Evolutionary conservation across 2,113 vertebrate species (phyloP).

Genomic region (Numida meleagris): DNA sequence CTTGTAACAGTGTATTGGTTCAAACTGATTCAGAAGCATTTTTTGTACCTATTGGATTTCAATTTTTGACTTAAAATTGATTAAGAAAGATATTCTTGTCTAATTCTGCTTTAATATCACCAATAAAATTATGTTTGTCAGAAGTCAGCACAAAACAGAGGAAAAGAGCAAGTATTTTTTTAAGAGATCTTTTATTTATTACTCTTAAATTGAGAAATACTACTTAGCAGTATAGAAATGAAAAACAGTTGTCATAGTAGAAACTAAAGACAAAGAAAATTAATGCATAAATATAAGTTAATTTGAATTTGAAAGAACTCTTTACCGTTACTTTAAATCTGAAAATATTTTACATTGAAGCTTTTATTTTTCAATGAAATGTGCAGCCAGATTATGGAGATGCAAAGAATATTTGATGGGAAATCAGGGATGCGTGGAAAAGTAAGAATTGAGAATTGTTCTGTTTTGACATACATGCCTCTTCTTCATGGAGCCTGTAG

Average conservation of each 20-base stretch:
- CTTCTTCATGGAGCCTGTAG: background rate
- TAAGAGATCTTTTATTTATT: background rate
- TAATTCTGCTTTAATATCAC: background rate
- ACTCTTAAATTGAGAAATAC: background rate
- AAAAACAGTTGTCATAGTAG: background rate
- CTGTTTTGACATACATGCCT: background rate
- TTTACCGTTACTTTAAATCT: constrained; percentile 19
- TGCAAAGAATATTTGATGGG: background rate
- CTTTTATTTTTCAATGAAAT: background rate
- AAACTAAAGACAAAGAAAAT: constrained; percentile 7
- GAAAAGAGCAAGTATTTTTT: background rate
- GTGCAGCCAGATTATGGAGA: background rate
- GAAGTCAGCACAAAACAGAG: background rate
- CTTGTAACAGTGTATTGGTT: background rate
- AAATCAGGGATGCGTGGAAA: background rate
- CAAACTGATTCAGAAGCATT: background rate
- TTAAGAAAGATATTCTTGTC: background rate
- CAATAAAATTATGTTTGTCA: background rate
- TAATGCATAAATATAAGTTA: background rate
- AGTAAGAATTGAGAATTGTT: background rate
- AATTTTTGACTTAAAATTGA: background rate
- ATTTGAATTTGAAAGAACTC: background rate
- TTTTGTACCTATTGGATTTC: background rate
- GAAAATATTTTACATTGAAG: background rate
- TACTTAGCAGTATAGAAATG: background rate